A percentile compares a stretch with the other conserved stretches of the same genome.
phyloP scores from a whole-genome alignment of 2,888 invertebrate species.

The Fragum sueziense region DNA sequence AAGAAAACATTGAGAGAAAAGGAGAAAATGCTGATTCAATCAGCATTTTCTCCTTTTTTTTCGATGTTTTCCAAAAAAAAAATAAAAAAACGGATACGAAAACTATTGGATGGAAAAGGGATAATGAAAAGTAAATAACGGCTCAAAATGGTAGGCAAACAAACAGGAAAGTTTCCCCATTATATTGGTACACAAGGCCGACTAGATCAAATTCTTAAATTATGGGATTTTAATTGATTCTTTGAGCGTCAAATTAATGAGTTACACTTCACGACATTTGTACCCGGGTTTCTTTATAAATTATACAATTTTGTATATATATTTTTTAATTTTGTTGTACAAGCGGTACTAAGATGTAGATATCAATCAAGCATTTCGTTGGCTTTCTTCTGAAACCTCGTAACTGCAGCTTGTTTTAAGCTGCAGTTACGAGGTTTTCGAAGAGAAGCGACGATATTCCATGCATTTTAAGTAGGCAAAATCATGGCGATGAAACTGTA shows the following conservation, averaged over 20 bases:
- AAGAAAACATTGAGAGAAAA: not conserved
- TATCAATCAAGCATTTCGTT: no score
- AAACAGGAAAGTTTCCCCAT: not conserved
- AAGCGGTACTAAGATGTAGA: no score
- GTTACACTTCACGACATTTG: not conserved
- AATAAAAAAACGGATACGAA: not conserved
- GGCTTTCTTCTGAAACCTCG: no score
- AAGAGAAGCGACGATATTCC: no score
- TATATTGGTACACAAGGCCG: not conserved
- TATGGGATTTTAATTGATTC: constrained; percentile 17
- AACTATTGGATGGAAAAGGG: not conserved
- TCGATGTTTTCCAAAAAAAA: not conserved
- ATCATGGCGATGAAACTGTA: no score
- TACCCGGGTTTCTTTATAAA: no score
- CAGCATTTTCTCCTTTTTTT: not conserved
- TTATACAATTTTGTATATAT: no score
- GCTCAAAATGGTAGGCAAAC: constrained; percentile 10
- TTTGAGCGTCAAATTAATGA: not conserved
- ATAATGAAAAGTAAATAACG: constrained; percentile 9
- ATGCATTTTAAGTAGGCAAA: no score
- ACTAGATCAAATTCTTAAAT: constrained; percentile 14
- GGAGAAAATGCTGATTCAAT: not conserved
- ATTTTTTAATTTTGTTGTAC: no score
- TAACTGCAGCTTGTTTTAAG: no score
- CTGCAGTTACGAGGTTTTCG: no score